Evolutionary conservation across 1,140 invertebrate species (phyloP), one percentile per base, ranked within the genome.

Genomic region (Drosophila micromelanica): DNA sequence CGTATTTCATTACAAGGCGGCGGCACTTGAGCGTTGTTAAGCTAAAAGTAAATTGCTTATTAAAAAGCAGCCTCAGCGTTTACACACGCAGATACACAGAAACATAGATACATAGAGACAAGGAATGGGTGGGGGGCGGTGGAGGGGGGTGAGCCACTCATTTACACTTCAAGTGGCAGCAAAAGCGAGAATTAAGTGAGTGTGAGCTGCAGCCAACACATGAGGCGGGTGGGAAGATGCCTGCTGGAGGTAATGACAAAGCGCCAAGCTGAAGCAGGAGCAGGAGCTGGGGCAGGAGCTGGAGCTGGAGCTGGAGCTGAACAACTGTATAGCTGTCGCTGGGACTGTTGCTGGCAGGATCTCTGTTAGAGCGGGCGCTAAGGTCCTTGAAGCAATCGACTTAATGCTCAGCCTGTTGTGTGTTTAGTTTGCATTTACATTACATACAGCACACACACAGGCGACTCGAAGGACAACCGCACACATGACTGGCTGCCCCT

Each of bases 1-100:
- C 65, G 74, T 86, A 82, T 86, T 87, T 87, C 81, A 87, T 87
- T 81, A 87, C 62, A 87, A 62, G 78, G 78, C 68, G 74, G 69
- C 60, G 56, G 72, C 65, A 72, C 76, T 71, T 71, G 57, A 72
- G 68, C 78, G 73, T 78, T 86, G 73, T 86, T 82, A 87, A 75
- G 82, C 84, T 87, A 86, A 81, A 82, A 86, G 77, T 89, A 89
- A 89, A 87, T 87, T 89, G 84, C 82, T 87, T 87, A 87, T 87
- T 87, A 87, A 87, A 87, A 87, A 87, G 84, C 79, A 77, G 74
- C 52, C 51, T 13, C 60, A 46, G 42, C 72, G 27, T 61, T 59
- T 62, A 69, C 64, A 69, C 64, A 62, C 71, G 35, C 48, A 63
- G 38, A 38, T 9, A 40, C 13, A 30, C 64, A 76, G 43, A 35